Conservation (phyloP, 1,140 invertebrate species). For the Papilio glaucus region DNA sequence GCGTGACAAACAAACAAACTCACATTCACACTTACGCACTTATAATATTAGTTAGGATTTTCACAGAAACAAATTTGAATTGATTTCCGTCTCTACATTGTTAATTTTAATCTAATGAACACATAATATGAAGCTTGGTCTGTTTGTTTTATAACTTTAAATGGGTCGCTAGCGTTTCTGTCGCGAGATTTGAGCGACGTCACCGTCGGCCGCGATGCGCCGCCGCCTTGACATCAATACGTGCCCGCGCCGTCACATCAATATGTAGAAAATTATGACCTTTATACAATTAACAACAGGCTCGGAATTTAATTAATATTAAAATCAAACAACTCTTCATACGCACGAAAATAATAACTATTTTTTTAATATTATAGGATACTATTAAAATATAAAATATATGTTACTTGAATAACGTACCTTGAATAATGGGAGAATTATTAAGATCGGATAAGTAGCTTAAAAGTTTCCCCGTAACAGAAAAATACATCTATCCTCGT, state of each 20-base stretch:
- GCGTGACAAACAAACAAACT: too few species aligned
- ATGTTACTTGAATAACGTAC: too few species aligned
- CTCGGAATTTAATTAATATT: background rate
- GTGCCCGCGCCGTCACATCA: constrained; percentile 37
- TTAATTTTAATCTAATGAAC: background rate
- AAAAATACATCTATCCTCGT: too few species aligned
- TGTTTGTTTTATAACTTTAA: constrained; percentile 26
- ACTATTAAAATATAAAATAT: too few species aligned
- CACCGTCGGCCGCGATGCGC: constrained; percentile 46
- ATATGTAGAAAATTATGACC: constrained; percentile 36
- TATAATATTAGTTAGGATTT: too few species aligned
- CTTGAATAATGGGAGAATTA: too few species aligned
- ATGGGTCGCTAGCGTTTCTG: constrained; percentile 16
- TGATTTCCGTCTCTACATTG: background rate
- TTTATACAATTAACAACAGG: constrained; percentile 14
- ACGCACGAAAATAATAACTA: too few species aligned
- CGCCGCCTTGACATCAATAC: constrained; percentile 60
- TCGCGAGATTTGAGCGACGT: constrained; percentile 23
- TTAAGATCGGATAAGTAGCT: too few species aligned
- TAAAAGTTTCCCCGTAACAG: too few species aligned
- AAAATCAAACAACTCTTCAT: background rate
- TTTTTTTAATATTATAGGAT: too few species aligned
- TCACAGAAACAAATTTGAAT: too few species aligned
- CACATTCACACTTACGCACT: too few species aligned
- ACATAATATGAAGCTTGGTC: background rate